Percentiles rank a stretch among this genome's conserved stretches.
Conservation (phyloP, 2,888 invertebrate genomes). For the Polyommatus icarus region DNA sequence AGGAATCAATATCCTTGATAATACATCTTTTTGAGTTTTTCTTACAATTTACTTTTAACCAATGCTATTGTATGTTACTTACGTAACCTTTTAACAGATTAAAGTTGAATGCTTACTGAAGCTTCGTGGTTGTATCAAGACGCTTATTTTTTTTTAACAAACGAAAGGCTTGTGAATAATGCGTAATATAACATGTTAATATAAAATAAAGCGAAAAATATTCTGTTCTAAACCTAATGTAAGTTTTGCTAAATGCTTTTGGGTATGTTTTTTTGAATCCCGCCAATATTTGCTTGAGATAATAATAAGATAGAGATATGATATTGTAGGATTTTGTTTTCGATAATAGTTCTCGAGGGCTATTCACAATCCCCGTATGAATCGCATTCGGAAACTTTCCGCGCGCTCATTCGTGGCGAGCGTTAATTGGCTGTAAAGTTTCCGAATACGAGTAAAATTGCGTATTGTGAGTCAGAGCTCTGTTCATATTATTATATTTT, state of each 20-base stretch:
- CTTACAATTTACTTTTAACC: slow-evolving; percentile 28
- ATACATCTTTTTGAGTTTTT: neutral
- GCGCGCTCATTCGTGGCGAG: neutral
- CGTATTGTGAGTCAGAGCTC: neutral
- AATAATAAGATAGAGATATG: slow-evolving; percentile 18
- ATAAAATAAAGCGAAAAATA: slow-evolving; percentile 42
- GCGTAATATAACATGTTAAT: slow-evolving; percentile 50
- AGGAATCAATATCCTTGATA: neutral
- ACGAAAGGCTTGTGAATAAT: slow-evolving; percentile 68
- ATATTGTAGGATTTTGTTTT: slow-evolving; percentile 23
- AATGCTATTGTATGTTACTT: no score
- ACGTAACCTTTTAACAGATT: slow-evolving; percentile 31
- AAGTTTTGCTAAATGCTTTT: slow-evolving; percentile 43
- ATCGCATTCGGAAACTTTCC: neutral
- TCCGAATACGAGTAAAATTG: neutral
- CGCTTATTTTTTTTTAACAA: slow-evolving; percentile 38
- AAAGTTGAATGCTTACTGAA: slow-evolving; percentile 32
- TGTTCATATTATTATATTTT: slow-evolving; percentile 36
- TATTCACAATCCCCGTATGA: neutral
- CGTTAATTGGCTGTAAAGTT: neutral
- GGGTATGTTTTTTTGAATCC: slow-evolving; percentile 35
- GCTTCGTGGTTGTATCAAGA: slow-evolving; percentile 40
- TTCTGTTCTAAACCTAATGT: slow-evolving; percentile 34
- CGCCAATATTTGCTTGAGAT: slow-evolving; percentile 24
- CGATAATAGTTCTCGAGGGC: slow-evolving; percentile 14